phyloP scores from a whole-genome alignment of 1,140 invertebrate genomes.

The Oncopeltus fasciatus region DNA sequence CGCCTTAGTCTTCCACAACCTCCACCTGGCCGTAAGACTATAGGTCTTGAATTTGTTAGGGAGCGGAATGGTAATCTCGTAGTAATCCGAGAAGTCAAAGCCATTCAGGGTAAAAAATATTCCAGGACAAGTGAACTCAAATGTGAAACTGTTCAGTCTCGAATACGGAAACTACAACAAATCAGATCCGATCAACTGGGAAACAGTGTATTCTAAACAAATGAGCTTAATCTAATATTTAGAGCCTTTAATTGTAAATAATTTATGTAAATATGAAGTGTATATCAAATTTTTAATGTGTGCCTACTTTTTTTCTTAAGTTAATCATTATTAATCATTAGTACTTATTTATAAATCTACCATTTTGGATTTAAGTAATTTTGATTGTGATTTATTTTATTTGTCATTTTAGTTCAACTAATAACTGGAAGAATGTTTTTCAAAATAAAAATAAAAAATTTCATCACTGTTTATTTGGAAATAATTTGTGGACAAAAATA shows the following conservation, averaged over 20 bases:
- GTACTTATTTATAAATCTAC: not conserved
- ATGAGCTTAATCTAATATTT: not conserved
- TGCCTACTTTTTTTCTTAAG: not conserved
- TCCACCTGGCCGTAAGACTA: conserved; percentile 16
- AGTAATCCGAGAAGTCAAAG: conserved; percentile 36
- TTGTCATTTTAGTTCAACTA: no score
- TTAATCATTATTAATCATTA: conserved; percentile 6
- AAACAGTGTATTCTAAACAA: not conserved
- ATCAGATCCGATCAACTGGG: conserved; percentile 25
- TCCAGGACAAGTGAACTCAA: conserved; percentile 38
- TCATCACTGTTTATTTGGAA: no score
- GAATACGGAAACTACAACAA: conserved; percentile 36
- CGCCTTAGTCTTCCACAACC: not conserved
- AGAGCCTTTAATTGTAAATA: not conserved
- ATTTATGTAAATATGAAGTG: not conserved
- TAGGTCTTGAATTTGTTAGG: conserved; percentile 23
- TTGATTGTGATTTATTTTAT: not conserved
- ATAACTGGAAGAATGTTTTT: no score
- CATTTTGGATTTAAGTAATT: not conserved
- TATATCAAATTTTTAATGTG: conserved; percentile 6
- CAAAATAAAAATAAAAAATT: no score
- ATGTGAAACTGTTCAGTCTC: conserved; percentile 38
- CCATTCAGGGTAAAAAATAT: conserved; percentile 36
- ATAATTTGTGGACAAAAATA: not conserved
- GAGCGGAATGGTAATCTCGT: conserved; percentile 33